Conservation (phyloP, 2,113 vertebrate genomes). For the Zosterops pallidus region DNA sequence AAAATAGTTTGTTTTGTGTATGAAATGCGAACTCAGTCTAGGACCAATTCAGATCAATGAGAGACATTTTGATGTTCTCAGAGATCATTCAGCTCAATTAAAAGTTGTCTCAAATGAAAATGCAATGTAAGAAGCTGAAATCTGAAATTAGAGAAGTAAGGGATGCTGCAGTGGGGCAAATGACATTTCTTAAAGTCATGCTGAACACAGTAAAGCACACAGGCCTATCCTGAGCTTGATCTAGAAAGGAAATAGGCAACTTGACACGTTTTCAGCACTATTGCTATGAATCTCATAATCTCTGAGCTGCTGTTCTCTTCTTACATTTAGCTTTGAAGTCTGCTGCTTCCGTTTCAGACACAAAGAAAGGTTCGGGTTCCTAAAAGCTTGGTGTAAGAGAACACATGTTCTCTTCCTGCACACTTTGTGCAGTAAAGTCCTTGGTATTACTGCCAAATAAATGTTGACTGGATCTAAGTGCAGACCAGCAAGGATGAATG, state of each 20-base stretch:
- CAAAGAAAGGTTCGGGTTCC: not conserved
- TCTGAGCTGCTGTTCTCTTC: not conserved
- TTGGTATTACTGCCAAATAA: not conserved
- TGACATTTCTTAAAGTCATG: not conserved
- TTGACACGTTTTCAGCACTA: not conserved
- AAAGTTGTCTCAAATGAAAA: conserved; percentile 14
- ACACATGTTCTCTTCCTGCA: not conserved
- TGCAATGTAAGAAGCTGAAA: not conserved
- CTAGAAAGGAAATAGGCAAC: not conserved
- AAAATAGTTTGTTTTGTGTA: not conserved
- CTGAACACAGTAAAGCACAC: not conserved
- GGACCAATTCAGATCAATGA: not conserved
- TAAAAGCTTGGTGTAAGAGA: not conserved
- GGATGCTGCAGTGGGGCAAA: not conserved
- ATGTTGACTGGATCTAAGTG: not conserved
- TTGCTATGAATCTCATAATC: not conserved
- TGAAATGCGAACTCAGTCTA: not conserved
- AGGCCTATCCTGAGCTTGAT: not conserved
- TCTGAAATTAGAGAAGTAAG: not conserved
- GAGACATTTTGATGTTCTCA: not conserved
- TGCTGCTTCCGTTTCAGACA: not conserved
- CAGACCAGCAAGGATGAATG: not conserved
- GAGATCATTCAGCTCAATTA: not conserved
- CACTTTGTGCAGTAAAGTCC: not conserved
- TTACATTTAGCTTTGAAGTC: conserved; percentile 5